phyloP scores from a whole-genome alignment of 2,888 invertebrate genomes.

The Aricia artaxerxes region DNA sequence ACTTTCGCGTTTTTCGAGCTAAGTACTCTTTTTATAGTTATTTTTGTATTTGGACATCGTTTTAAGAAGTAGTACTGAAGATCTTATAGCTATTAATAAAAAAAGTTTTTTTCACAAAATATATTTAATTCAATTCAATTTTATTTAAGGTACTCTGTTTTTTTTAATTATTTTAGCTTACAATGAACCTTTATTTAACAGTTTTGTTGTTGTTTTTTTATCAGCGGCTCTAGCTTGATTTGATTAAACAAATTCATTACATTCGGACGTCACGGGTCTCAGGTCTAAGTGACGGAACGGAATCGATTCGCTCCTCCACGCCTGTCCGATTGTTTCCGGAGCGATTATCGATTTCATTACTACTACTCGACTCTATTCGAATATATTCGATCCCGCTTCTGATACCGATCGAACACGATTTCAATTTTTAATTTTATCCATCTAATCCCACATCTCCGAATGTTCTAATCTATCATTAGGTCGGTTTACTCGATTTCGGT shows the following conservation, averaged over 20 bases:
- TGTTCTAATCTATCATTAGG: conserved; percentile 9
- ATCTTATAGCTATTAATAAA: neutral
- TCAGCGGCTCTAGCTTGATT: neutral
- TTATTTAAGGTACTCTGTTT: neutral
- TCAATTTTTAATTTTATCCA: conserved; percentile 18
- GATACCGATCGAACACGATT: conserved; percentile 15
- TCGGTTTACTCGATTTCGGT: conserved; percentile 3
- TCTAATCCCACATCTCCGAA: neutral
- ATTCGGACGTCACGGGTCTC: conserved; percentile 46
- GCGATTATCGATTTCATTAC: conserved; percentile 44
- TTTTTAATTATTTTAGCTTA: neutral
- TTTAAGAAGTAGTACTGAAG: neutral
- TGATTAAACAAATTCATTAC: conserved; percentile 38
- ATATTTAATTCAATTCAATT: no score
- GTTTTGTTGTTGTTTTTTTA: neutral
- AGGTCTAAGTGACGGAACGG: conserved; percentile 48
- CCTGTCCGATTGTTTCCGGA: conserved; percentile 48
- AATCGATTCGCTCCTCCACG: conserved; percentile 51
- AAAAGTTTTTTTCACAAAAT: neutral
- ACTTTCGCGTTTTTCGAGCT: neutral
- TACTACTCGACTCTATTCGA: conserved; percentile 26
- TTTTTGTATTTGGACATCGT: neutral
- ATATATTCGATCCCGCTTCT: conserved; percentile 1
- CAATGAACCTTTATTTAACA: neutral
- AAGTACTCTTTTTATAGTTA: neutral